Conservation (phyloP, 2,797 vertebrate species). For the Syngnathus acus region DNA sequence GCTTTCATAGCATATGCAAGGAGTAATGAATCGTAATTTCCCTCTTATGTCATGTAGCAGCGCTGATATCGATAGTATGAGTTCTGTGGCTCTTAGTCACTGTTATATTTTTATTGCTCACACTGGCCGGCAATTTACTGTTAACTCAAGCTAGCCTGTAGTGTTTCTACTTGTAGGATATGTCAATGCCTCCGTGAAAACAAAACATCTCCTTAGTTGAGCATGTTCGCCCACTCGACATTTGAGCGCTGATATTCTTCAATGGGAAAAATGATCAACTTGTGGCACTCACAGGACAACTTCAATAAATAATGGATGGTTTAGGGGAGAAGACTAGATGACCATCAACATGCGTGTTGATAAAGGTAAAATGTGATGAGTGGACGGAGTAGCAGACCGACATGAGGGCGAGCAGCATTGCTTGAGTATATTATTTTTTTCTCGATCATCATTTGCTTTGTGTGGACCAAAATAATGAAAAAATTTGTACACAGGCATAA, state of each 20-base stretch:
- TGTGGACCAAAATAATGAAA: not conserved
- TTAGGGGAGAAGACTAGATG: constrained; percentile 12
- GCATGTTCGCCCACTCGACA: constrained; percentile 12
- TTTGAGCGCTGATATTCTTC: constrained; percentile 31
- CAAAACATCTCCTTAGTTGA: constrained; percentile 12
- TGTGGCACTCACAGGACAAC: constrained; percentile 26
- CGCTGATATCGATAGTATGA: constrained; percentile 33
- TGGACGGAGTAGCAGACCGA: constrained; percentile 5
- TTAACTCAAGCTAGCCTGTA: constrained; percentile 29
- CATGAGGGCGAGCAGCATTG: constrained; percentile 5
- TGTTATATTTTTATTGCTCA: constrained; percentile 45
- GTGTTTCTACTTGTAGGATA: constrained; percentile 18
- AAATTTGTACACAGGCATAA: not conserved
- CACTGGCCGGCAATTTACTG: constrained; percentile 34
- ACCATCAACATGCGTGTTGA: constrained; percentile 17
- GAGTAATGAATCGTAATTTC: constrained; percentile 60
- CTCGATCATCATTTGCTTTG: not conserved
- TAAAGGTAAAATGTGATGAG: constrained; percentile 8
- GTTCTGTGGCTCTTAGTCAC: constrained; percentile 39
- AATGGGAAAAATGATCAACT: constrained; percentile 38
- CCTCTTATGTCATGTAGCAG: constrained; percentile 45
- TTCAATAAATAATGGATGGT: constrained; percentile 29
- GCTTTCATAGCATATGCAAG: constrained; percentile 44
- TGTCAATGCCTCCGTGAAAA: not conserved
- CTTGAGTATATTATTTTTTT: not conserved